Evolutionary conservation across 2,797 vertebrate genomes (phyloP), one percentile per base, ranked within the genome.

Genomic region (Chelonia mydas): DNA sequence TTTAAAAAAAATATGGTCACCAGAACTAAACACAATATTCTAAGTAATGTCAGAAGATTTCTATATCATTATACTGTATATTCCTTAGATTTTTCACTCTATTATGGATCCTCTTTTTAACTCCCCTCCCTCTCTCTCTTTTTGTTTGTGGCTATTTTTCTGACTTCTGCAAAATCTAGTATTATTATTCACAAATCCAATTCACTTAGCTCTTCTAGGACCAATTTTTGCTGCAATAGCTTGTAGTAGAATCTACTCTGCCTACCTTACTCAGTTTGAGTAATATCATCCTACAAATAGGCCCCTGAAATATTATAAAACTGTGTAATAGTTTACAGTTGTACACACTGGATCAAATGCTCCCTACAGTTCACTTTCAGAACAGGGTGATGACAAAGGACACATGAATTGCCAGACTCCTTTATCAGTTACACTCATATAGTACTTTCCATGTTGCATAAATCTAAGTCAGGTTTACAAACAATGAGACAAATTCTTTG

Each of bases 21-120:
- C 83, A 95, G 93, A 97, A 97, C 49, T 94, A 97, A 94, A 96
- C 86, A 90, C 92, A 97, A 97, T 90, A 95, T 89, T 97, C 4
- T 94, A 97, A 96, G 84, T 95, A 83, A 85, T 77, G 90, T 97
- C 94, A 95, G 81, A 89, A 57, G 86, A 94, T 92, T 95, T 90
- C 84, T 74, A 25, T 91, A 85, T 96, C 88, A 96, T 96, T 77
- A 88, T 84, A 41, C 41, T 41, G 41, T 41, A 83, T 88, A 95
- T 37, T 82, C 90, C 86, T 85, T 86, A 95, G 3, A 72, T 88
- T 92, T 93, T 94, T 95, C n/a, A 97, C 91, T 97, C 88, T 79
- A 96, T 87, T 91, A 94, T 74, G 47, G 82, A 19, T 79, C 1
- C 15, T 19, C 84, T 81, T 61, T 92, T 79, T 57, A 61, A 33